A percentile compares a stretch with the other conserved stretches of the same genome.
Conservation (phyloP, 2,888 invertebrate species). For the Oscheius onirici region DNA sequence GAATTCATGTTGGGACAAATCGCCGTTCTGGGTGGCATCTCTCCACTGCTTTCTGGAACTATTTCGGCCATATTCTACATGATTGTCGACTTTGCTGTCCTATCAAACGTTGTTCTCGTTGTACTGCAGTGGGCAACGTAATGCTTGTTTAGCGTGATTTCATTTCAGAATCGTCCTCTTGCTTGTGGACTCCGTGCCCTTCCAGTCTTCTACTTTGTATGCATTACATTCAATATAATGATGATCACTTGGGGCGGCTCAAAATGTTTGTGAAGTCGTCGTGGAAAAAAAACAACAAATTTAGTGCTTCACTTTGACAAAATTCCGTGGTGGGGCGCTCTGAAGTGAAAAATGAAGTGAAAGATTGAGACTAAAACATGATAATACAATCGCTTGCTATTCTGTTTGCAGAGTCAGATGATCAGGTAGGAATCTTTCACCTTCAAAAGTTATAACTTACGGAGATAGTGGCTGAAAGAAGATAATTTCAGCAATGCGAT, state of each 20-base stretch:
- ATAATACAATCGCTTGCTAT: too few relatives aligned
- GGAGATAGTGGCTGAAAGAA: too few relatives aligned
- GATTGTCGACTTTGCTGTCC: slow-evolving; percentile 83
- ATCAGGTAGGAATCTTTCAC: too few relatives aligned
- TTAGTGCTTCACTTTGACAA: slow-evolving; percentile 87
- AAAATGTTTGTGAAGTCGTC: slow-evolving; percentile 28
- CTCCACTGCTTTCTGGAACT: slow-evolving; percentile 88
- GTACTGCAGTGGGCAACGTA: slow-evolving; percentile 43
- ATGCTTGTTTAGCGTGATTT: background rate
- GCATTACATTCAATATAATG: slow-evolving; percentile 88
- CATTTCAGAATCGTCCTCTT: slow-evolving; percentile 48
- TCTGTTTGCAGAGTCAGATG: slow-evolving; percentile 99
- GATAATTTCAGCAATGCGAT: slow-evolving; percentile 89
- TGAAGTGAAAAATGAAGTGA: too few relatives aligned
- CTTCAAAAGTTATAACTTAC: too few relatives aligned
- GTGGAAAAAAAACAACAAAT: slow-evolving; percentile 39
- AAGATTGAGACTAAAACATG: too few relatives aligned
- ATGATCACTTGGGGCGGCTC: slow-evolving; percentile 94
- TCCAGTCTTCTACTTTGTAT: slow-evolving; percentile 91
- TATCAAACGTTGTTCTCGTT: too few relatives aligned
- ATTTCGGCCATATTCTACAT: slow-evolving; percentile 85
- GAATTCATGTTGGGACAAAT: slow-evolving; percentile 87
- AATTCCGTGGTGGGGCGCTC: slow-evolving; percentile 81
- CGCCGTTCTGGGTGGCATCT: slow-evolving; percentile 79
- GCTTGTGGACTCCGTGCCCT: slow-evolving; percentile 82